These are phyloP conservation scores for Brienomyrus brachyistius DNA, from an alignment of 2,113 vertebrate species.

Conservation along the genomic window DNA sequence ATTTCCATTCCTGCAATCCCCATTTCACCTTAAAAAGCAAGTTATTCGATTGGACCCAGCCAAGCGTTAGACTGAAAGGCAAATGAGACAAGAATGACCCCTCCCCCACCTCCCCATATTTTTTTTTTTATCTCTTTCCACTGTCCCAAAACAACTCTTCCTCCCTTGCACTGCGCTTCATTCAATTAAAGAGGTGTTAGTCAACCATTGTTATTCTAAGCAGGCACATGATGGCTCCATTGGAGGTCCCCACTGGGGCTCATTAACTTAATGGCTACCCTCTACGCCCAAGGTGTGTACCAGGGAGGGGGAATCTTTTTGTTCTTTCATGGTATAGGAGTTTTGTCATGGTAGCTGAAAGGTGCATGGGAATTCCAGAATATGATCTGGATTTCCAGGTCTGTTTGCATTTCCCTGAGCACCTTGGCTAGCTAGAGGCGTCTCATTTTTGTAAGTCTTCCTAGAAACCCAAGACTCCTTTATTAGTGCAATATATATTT, in stretches of 20 bases:
- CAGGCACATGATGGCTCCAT: slow-evolving; percentile 45
- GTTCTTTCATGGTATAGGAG: slow-evolving; percentile 13
- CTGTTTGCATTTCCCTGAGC: neutral
- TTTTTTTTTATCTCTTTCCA: slow-evolving; percentile 7
- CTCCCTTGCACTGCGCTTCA: slow-evolving; percentile 13
- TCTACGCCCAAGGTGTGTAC: slow-evolving; percentile 26
- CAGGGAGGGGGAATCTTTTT: slow-evolving; percentile 14
- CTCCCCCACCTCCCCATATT: neutral
- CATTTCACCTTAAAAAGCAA: slow-evolving; percentile 19
- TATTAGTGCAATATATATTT: neutral
- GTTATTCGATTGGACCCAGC: slow-evolving; percentile 23
- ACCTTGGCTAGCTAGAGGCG: neutral
- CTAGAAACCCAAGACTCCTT: neutral
- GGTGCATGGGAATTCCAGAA: neutral
- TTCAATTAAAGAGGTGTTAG: slow-evolving; percentile 37
- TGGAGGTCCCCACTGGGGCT: slow-evolving; percentile 40
- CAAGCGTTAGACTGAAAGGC: slow-evolving; percentile 25
- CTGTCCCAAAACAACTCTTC: slow-evolving; percentile 22
- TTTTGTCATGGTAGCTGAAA: slow-evolving; percentile 4
- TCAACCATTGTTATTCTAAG: slow-evolving; percentile 51
- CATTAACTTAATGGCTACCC: slow-evolving; percentile 48
- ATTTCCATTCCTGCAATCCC: slow-evolving; percentile 11
- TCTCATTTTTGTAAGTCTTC: neutral
- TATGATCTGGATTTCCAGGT: neutral
- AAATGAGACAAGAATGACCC: slow-evolving; percentile 16